Percentiles rank a stretch among this genome's conserved stretches.
Conservation (phyloP, 2,888 invertebrate genomes). For the Dyspetes luteomarginatus region DNA sequence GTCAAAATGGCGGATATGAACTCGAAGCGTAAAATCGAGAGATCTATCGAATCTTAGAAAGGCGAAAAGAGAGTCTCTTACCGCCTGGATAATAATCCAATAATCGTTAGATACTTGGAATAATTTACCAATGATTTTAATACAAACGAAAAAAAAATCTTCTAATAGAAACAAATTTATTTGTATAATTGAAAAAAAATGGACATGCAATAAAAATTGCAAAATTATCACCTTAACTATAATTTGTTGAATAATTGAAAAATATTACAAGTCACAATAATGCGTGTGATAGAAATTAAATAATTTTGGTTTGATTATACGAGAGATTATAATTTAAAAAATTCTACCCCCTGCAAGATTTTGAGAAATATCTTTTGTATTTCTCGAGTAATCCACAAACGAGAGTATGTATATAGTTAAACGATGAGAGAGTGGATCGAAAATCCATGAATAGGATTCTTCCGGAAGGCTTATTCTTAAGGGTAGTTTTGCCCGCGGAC, state of each 20-base stretch:
- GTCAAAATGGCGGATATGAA: background rate
- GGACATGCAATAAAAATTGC: too few relatives aligned
- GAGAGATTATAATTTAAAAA: background rate
- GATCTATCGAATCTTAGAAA: too few relatives aligned
- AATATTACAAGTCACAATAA: too few relatives aligned
- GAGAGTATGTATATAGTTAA: background rate
- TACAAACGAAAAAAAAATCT: background rate
- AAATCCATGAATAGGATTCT: conserved; percentile 12
- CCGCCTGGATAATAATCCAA: too few relatives aligned
- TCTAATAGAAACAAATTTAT: too few relatives aligned
- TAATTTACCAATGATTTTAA: too few relatives aligned
- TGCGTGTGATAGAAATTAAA: too few relatives aligned
- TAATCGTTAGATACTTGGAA: too few relatives aligned
- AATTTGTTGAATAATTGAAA: too few relatives aligned
- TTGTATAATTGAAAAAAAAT: too few relatives aligned
- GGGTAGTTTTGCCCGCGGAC: background rate
- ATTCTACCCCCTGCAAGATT: background rate
- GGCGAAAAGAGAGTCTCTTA: too few relatives aligned
- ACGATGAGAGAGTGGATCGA: conserved; percentile 10
- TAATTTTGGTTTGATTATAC: background rate
- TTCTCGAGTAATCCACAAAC: background rate
- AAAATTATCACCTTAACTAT: too few relatives aligned
- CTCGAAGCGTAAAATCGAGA: conserved; percentile 16
- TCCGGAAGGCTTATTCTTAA: conserved; percentile 22
- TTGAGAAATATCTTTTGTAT: background rate